Base-by-base conservation (phyloP, 2,113 vertebrate species). In the Plecotus auritus region DNA sequence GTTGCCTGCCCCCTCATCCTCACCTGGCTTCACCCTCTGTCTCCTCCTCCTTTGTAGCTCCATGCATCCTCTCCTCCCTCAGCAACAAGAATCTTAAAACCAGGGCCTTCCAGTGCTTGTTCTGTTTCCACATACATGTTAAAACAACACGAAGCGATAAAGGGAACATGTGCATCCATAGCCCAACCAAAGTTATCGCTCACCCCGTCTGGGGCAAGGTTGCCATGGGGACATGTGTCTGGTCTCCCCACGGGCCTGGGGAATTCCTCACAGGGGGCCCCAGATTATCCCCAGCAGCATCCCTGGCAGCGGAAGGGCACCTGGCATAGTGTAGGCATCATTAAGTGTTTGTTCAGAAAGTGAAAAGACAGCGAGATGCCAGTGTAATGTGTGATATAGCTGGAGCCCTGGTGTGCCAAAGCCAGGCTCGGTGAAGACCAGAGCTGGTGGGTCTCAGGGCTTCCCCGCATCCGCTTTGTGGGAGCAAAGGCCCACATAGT, bases 331-430 rank as follows among this genome's bases (percentile, higher is more conserved):
- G 16, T 64, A 54, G 77, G 35, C 66, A 69, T 80, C 87, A 13
- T 88, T 69, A 85, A 88, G 26, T 30, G 30, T 81, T 54, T n/a
- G 85, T 70, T 87, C 14, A 16, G 85, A 85, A 83, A 90, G 42
- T 28, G 45, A 91, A 90, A 37, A 35, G 47, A 47, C 61, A 51
- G 47, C 8, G 9, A 88, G 69, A 51, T 16, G 85, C 88, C 81
- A 66, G 9, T 35, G 0, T 73, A 37, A 26, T 5, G 14, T 56
- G 64, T 77, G 28, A 11, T 35, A 51, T 35, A 51, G 80, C 72
- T 6, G 22, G 70, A 32, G 51, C 2, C 0, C 26, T 2, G 1
- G 37, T n/a, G 4, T 20, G 49, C 61, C 47, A 5, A 32, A 28
- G 61, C 67, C 74, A 20, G n/a, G 8, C 47, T 67, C 10, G 1